These are phyloP conservation scores for Corbicula japonica DNA, from an alignment of 2,888 invertebrate species.

Conservation along the genomic window DNA sequence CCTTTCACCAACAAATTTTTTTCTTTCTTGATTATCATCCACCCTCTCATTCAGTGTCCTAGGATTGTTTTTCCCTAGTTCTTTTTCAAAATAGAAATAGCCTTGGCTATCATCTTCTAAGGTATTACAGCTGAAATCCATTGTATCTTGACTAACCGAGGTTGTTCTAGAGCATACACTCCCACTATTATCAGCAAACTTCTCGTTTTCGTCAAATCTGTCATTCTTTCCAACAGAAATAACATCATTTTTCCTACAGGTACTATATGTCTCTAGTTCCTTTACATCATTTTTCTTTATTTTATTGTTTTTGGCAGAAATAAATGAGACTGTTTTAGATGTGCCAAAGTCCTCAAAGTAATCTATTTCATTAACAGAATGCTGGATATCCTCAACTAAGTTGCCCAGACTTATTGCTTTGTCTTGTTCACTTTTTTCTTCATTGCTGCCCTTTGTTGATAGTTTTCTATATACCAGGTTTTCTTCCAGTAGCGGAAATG, in stretches of 20 bases:
- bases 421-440: no score
- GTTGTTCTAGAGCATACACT: slow-evolving; percentile 16
- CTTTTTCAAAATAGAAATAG: neutral
- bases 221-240: neutral
- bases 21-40: slow-evolving; percentile 7
- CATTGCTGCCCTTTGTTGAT: no score
- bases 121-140: slow-evolving; percentile 61
- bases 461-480: no score
- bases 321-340: no score
- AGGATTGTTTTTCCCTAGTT: neutral
- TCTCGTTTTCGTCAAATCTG: neutral
- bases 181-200: slow-evolving; percentile 13
- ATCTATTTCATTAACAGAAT: no score
- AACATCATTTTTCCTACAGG: neutral
- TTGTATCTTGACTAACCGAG: slow-evolving; percentile 58
- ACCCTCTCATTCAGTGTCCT: neutral
- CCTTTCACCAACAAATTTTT: slow-evolving; percentile 34
- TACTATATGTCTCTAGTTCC: no score
- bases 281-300: neutral
- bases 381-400: no score
- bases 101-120: slow-evolving; percentile 45
- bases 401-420: no score
- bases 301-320: no score
- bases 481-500: no score
- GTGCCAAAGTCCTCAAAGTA: no score